Percentiles rank a stretch among this genome's conserved stretches.
These are phyloP conservation scores for Halocynthia aurantium DNA, from an alignment of 23 tunicate genomes.

Conservation along the genomic window DNA sequence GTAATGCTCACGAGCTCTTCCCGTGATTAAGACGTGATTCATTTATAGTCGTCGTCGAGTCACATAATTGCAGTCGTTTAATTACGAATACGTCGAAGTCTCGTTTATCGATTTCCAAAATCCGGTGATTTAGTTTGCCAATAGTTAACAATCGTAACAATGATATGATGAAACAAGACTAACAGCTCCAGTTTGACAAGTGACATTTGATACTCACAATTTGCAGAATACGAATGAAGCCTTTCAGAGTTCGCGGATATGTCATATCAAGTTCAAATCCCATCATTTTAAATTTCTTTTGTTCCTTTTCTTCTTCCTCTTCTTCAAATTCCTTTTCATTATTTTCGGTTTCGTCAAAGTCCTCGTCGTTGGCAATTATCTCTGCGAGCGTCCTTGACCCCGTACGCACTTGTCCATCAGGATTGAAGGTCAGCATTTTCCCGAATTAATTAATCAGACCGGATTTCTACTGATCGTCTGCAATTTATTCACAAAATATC, in stretches of 20 bases:
- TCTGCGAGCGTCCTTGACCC: constrained; percentile 21
- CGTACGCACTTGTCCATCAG: constrained; percentile 9
- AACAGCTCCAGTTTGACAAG: background rate
- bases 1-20: too few relatives aligned
- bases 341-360: constrained; percentile 5
- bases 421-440: constrained; percentile 7
- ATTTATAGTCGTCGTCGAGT: too few relatives aligned
- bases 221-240: constrained; percentile 61
- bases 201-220: constrained; percentile 51
- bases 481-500: too few relatives aligned
- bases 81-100: too few relatives aligned
- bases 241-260: constrained; percentile 70
- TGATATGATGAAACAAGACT: background rate
- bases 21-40: too few relatives aligned
- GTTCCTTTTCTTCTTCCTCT: constrained; percentile 25
- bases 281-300: constrained; percentile 43
- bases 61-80: too few relatives aligned
- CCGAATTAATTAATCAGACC: too few relatives aligned
- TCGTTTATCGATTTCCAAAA: too few relatives aligned
- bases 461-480: too few relatives aligned
- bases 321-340: background rate
- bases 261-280: constrained; percentile 70
- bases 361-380: constrained; percentile 15
- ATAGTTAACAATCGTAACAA: background rate
- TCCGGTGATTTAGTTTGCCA: background rate